These are phyloP conservation scores for Emesis furor DNA, from an alignment of 2,888 invertebrate genomes.

Conservation along the genomic window DNA sequence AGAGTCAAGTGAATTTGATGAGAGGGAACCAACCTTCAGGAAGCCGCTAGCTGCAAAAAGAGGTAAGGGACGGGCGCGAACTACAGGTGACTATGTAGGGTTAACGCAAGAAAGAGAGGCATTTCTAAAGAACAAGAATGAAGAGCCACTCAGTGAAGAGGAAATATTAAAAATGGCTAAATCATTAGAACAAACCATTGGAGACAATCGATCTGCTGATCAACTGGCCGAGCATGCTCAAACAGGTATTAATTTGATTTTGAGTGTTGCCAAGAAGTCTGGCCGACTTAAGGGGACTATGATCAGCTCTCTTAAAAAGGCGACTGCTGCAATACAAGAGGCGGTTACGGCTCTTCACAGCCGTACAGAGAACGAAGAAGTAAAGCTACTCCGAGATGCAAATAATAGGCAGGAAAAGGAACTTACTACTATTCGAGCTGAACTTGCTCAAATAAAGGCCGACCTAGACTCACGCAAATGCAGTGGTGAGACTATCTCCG, in stretches of 20 bases:
- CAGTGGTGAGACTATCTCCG: no score
- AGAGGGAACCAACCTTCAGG: background rate
- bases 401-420: background rate
- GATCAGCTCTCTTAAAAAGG: constrained; percentile 2
- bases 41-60: background rate
- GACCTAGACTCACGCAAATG: no score
- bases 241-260: background rate
- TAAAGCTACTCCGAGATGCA: background rate
- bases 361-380: background rate
- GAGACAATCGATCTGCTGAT: background rate
- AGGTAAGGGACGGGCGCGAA: background rate
- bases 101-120: background rate
- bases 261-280: background rate
- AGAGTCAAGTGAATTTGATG: background rate
- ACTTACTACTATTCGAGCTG: background rate
- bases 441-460: background rate
- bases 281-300: background rate
- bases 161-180: background rate
- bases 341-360: background rate
- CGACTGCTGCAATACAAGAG: background rate
- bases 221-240: background rate
- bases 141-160: background rate
- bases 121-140: background rate
- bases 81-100: background rate
- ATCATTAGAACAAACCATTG: background rate